Conservation (phyloP, 2,797 vertebrate species). For the Gallinago solitaria region DNA sequence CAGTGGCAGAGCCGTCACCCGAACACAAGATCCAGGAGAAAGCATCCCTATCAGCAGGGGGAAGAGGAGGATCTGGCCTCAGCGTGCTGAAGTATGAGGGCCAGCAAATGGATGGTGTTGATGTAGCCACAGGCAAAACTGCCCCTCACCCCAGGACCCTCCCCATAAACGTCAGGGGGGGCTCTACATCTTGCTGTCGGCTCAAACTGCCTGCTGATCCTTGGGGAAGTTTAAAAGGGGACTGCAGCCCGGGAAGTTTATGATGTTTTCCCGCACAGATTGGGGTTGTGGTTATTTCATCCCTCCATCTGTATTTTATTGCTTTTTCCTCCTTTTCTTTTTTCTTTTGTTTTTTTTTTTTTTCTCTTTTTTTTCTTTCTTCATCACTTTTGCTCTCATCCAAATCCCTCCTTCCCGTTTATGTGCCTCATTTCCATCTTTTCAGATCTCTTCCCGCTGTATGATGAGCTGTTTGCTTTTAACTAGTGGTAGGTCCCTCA, state of each 20-base stretch:
- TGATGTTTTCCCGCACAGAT: neutral
- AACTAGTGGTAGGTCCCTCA: neutral
- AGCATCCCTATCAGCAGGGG: neutral
- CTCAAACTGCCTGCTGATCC: neutral
- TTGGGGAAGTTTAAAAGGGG: neutral
- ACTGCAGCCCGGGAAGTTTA: neutral
- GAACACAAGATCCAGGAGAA: neutral
- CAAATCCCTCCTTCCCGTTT: neutral
- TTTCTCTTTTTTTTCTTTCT: neutral
- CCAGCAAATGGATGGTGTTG: neutral
- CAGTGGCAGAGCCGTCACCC: neutral
- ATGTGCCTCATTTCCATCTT: constrained; percentile 14
- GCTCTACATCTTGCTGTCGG: neutral
- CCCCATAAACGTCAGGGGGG: neutral
- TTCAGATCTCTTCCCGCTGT: neutral
- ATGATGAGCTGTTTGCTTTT: constrained; percentile 25
- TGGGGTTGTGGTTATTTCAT: neutral
- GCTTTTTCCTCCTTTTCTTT: neutral
- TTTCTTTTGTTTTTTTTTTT: neutral
- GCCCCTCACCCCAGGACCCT: neutral
- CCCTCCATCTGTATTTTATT: neutral
- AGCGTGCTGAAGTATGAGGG: neutral
- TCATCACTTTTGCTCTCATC: neutral
- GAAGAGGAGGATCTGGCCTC: neutral
- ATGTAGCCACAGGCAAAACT: neutral